Evolutionary conservation across 2,888 invertebrate species (phyloP).

Genomic region (Heliothis peltigera): DNA sequence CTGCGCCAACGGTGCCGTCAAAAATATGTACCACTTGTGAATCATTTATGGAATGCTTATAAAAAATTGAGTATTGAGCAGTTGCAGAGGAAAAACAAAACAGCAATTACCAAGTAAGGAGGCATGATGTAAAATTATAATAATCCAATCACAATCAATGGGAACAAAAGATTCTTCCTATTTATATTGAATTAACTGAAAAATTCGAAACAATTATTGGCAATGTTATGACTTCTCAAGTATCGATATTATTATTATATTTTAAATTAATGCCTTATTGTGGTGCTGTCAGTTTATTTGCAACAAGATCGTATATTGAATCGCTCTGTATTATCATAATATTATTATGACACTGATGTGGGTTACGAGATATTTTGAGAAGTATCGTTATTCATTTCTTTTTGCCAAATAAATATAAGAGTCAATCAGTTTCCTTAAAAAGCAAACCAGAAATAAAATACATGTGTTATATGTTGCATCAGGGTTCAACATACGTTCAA

Average conservation of each 20-base stretch:
- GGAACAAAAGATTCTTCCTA: too few relatives aligned
- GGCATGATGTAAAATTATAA: too few relatives aligned
- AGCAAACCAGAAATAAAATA: constrained; percentile 2
- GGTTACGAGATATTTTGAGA: not conserved
- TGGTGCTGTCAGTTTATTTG: constrained; percentile 27
- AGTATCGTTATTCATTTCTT: not conserved
- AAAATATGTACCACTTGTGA: too few relatives aligned
- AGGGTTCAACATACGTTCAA: not conserved
- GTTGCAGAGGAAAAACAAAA: too few relatives aligned
- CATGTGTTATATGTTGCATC: constrained; percentile 10
- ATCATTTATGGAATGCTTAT: too few relatives aligned
- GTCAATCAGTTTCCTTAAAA: not conserved
- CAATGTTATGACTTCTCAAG: not conserved
- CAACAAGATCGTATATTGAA: not conserved
- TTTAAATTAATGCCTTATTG: not conserved
- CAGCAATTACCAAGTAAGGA: too few relatives aligned
- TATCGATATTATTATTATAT: not conserved
- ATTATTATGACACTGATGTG: constrained; percentile 14
- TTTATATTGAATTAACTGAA: not conserved
- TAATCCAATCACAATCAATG: too few relatives aligned
- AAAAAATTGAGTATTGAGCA: too few relatives aligned
- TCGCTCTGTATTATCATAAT: constrained; percentile 8
- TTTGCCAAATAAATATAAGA: not conserved
- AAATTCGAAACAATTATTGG: not conserved
- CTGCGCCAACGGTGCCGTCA: too few relatives aligned